Evolutionary conservation across 2,888 invertebrate species (phyloP).

Genomic region (Arenicola marina): DNA sequence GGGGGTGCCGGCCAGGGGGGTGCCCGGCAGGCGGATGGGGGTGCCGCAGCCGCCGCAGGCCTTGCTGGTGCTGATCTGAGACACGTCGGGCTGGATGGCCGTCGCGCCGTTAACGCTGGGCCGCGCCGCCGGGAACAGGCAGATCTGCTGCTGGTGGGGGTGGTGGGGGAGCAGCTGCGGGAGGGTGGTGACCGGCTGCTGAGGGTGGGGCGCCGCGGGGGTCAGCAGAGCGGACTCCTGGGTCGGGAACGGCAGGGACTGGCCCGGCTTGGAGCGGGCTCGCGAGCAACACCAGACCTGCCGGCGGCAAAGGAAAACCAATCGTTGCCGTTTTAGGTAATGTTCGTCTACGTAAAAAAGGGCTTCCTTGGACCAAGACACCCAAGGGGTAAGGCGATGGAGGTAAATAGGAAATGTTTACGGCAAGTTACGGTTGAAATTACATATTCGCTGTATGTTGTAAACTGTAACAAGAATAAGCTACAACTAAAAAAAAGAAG

Average conservation of each 20-base stretch:
- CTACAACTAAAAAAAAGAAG: no score
- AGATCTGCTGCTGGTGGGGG: conserved; percentile 38
- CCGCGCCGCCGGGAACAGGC: conserved; percentile 44
- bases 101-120: conserved; percentile 45
- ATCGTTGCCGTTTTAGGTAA: no score
- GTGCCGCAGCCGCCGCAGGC: conserved; percentile 6
- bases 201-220: not conserved
- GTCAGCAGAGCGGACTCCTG: not conserved
- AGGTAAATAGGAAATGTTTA: no score
- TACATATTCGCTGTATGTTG: no score
- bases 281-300: conserved; percentile 13
- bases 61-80: not conserved
- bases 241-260: not conserved
- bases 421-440: no score
- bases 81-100: conserved; percentile 38
- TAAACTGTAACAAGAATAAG: no score
- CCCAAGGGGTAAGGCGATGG: no score
- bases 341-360: no score
- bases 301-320: no score
- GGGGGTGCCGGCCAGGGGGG: not conserved
- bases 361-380: no score
- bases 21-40: conserved; percentile 2
- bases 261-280: not conserved
- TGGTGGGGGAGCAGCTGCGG: conserved; percentile 1
- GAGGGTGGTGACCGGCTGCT: no score